These are phyloP conservation scores for Eriosoma lanigerum DNA, from an alignment of 1,140 invertebrate genomes.

Conservation along the genomic window DNA sequence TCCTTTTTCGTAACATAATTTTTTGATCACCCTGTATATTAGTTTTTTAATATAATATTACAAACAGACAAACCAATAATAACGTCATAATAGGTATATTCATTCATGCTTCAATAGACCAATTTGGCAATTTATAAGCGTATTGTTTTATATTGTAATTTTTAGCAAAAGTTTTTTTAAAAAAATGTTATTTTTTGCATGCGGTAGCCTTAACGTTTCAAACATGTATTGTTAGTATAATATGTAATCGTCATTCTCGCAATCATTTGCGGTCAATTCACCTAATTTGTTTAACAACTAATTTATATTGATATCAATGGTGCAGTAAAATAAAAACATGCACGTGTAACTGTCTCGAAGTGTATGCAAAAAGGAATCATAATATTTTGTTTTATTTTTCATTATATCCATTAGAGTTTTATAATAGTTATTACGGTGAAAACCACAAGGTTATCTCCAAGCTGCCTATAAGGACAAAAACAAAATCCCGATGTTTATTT, in stretches of 20 bases:
- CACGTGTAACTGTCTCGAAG: neutral
- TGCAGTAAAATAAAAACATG: neutral
- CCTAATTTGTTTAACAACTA: neutral
- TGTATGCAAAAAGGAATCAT: neutral
- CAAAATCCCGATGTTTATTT: neutral
- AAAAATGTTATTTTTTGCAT: neutral
- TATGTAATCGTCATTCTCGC: slow-evolving; percentile 7
- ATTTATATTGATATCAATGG: neutral
- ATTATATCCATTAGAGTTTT: neutral
- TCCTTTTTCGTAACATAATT: too few species aligned
- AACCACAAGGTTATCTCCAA: slow-evolving; percentile 28
- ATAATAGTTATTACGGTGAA: slow-evolving; percentile 8
- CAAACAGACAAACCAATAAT: neutral
- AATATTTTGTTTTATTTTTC: neutral
- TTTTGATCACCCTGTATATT: too few species aligned
- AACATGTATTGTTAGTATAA: slow-evolving; percentile 11
- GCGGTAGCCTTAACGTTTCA: neutral
- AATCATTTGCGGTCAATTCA: slow-evolving; percentile 13
- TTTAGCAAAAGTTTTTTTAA: neutral
- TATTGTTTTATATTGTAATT: neutral
- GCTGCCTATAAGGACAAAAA: slow-evolving; percentile 3
- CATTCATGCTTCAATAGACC: neutral
- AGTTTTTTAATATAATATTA: neutral
- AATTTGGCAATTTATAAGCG: neutral
- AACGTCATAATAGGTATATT: neutral